A percentile compares a stretch with the other conserved stretches of the same genome.
Evolutionary conservation across 2,888 invertebrate species (phyloP).

Genomic region (Dioctria rufipes): DNA sequence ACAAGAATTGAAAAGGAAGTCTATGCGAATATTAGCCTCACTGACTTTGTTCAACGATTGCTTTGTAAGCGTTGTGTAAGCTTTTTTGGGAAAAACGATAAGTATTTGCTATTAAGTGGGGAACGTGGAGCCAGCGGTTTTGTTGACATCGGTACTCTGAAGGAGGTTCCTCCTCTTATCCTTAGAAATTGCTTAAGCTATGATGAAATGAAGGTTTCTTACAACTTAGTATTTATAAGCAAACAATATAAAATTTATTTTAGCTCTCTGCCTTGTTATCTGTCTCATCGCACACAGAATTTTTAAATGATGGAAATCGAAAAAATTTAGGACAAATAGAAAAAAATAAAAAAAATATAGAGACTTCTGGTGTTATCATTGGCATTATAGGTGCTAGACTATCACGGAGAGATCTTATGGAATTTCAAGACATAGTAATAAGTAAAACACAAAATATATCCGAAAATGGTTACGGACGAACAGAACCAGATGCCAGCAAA

Average conservation of each 20-base stretch:
- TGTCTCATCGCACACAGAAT: slow-evolving; percentile 74
- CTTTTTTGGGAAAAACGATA: slow-evolving; percentile 72
- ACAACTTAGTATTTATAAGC: no score
- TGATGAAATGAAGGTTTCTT: slow-evolving; percentile 74
- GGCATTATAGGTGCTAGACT: slow-evolving; percentile 73
- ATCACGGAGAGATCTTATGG: slow-evolving; percentile 72
- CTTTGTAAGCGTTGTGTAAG: slow-evolving; percentile 73
- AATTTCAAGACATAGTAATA: slow-evolving; percentile 73
- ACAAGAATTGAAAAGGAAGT: slow-evolving; percentile 67
- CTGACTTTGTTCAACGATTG: slow-evolving; percentile 73
- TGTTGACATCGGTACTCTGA: slow-evolving; percentile 72
- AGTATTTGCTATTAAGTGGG: slow-evolving; percentile 70
- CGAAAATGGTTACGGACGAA: slow-evolving; percentile 71
- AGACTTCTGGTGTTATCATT: slow-evolving; percentile 73
- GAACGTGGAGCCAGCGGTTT: slow-evolving; percentile 72
- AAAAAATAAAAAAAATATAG: slow-evolving; percentile 67
- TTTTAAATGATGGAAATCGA: slow-evolving; percentile 75
- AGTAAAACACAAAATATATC: slow-evolving; percentile 72
- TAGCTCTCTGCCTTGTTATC: slow-evolving; percentile 73
- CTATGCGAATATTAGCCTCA: slow-evolving; percentile 71
- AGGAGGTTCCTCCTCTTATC: slow-evolving; percentile 72
- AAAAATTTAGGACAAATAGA: slow-evolving; percentile 72
- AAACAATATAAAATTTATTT: not conserved
- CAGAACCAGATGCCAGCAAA: not conserved
- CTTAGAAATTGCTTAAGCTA: slow-evolving; percentile 74